Percentiles rank a stretch among this genome's conserved stretches.
Conservation (phyloP, 2,113 vertebrate genomes). For the Podiceps cristatus region DNA sequence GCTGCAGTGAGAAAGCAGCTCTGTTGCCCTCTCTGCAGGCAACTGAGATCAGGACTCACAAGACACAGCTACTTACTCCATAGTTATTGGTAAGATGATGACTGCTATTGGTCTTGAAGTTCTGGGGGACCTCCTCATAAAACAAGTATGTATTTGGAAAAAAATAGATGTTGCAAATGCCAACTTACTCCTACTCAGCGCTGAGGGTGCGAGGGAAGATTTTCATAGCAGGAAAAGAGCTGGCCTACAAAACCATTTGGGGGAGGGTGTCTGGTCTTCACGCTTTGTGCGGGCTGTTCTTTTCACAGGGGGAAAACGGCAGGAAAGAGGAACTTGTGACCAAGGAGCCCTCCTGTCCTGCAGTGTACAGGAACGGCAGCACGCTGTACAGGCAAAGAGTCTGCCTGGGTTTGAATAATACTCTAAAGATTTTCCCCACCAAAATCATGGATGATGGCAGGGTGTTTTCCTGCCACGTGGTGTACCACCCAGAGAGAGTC, state of each 20-base stretch:
- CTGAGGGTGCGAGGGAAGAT: not conserved
- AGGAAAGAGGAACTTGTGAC: slow-evolving; percentile 47
- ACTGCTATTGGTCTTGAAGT: not conserved
- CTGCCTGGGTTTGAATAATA: not conserved
- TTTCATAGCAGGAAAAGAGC: not conserved
- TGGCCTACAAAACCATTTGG: not conserved
- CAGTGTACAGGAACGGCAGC: not conserved
- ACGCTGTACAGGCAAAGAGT: not conserved
- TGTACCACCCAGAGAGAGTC: not conserved
- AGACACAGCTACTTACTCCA: not conserved
- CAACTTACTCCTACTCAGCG: not conserved
- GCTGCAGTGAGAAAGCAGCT: not conserved
- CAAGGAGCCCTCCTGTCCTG: not conserved
- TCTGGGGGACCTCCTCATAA: not conserved
- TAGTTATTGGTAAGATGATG: not conserved
- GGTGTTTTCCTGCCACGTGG: slow-evolving; percentile 38
- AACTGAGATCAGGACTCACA: not conserved
- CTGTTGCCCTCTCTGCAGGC: not conserved
- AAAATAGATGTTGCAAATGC: not conserved
- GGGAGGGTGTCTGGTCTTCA: not conserved
- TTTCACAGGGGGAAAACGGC: slow-evolving; percentile 47
- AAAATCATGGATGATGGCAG: slow-evolving; percentile 40
- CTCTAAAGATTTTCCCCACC: slow-evolving; percentile 44
- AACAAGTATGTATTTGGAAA: not conserved
- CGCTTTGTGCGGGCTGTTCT: not conserved